Conservation (phyloP, 2,888 invertebrate genomes). For the Branchinecta sandiegonensis region DNA sequence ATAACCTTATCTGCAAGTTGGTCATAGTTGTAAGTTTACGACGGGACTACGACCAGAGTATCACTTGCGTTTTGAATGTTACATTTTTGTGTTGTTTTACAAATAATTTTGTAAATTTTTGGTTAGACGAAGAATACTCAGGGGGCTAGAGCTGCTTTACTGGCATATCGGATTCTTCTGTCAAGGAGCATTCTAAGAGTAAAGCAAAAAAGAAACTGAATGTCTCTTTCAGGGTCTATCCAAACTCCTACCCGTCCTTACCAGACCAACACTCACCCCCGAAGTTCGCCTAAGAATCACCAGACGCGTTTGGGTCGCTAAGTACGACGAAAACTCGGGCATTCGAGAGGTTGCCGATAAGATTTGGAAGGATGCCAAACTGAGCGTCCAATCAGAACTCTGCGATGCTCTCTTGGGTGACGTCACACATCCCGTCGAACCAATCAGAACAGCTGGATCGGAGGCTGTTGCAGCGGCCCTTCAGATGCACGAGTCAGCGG, state of each 20-base stretch:
- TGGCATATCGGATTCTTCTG: too few species aligned
- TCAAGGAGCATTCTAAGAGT: too few species aligned
- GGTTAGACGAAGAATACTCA: too few species aligned
- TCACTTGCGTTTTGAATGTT: too few species aligned
- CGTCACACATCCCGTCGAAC: constrained; percentile 62
- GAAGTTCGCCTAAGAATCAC: constrained; percentile 47
- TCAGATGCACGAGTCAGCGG: constrained; percentile 40
- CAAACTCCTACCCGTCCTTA: constrained; percentile 48
- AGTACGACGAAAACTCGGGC: constrained; percentile 59
- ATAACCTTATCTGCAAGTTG: too few species aligned
- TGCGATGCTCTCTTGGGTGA: constrained; percentile 34
- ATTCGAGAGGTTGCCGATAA: constrained; percentile 48
- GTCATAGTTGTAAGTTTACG: too few species aligned
- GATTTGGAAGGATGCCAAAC: constrained; percentile 46
- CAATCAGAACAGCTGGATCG: constrained; percentile 68
- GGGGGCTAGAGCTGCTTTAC: too few species aligned
- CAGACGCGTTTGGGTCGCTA: constrained; percentile 65
- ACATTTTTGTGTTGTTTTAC: too few species aligned
- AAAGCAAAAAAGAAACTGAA: background rate
- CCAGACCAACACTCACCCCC: constrained; percentile 43
- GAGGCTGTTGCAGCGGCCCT: constrained; percentile 57
- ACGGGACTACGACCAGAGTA: too few species aligned
- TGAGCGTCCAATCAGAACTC: constrained; percentile 31
- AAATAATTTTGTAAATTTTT: too few species aligned
- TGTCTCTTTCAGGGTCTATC: constrained; percentile 41